Base-by-base conservation (phyloP, 2,113 vertebrate species). In the Amphiprion ocellaris region DNA sequence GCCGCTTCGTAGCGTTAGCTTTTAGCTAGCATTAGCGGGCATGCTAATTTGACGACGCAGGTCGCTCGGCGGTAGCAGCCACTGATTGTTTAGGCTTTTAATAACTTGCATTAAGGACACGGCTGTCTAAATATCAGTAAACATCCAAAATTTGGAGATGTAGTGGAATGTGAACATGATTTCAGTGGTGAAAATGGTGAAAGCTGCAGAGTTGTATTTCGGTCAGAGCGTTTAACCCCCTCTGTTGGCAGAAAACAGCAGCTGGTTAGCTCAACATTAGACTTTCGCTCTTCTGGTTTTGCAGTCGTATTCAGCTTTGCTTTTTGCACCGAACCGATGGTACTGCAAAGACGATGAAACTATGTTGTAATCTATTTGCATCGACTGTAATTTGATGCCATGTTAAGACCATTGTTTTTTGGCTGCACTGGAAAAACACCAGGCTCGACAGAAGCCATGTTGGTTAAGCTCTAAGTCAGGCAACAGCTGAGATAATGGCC, bases 401-500 rank as follows among this genome's bases (percentile, higher is more conserved):
- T 2, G 10, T 17, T 19, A 7, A 17, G 26, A 55, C n/a, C n/a
- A 17, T 53, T 70, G 69, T 55, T 84, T 26, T 16, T 53, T 10
- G 24, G 19, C 64, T 46, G 53, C 44, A 21, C 16, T 74, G 77
- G 56, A 83, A 66, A 88, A 85, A 69, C 66, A 71, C 49, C 66
- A 55, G 80, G 24, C 55, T 68, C 60, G 37, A 69, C 83, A 91
- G 90, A 82, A 91, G 90, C 92, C 92, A 93, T 94, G 92, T 94
- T 92, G 88, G 86, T 90, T 89, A 84, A 92, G 91, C 91, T 86
- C 83, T 30, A 90, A 91, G 84, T 89, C 87, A 54, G 90, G 74
- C 83, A 87, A 85, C 92, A 90, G 87, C 90, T 92, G 90, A 93
- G 91, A 91, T 93, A 93, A 94, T 93, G 93, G 93, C 91, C 90